Percentiles rank a stretch among this genome's conserved stretches.
These are phyloP conservation scores for Barnardius zonarius DNA, from an alignment of 2,113 vertebrate species.

Conservation along the genomic window DNA sequence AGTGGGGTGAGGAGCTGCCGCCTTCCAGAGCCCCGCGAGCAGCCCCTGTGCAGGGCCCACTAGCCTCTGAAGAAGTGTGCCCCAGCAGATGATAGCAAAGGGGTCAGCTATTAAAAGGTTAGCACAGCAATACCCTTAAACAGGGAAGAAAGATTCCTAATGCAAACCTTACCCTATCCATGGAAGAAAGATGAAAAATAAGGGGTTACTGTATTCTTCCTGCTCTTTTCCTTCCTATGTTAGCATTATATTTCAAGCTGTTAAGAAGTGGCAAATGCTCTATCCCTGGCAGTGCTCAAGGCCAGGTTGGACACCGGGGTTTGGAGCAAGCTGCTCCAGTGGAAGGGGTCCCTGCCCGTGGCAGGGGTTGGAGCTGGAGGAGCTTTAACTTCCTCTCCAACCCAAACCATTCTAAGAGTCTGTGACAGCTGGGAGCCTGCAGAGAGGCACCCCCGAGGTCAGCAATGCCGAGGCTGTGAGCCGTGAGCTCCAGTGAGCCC, in stretches of 20 bases:
- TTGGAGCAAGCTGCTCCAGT: neutral
- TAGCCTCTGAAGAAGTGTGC: neutral
- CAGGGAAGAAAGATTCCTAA: neutral
- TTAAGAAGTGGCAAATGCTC: neutral
- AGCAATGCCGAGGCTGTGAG: neutral
- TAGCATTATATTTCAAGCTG: neutral
- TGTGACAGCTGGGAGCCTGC: neutral
- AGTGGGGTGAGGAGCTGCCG: neutral
- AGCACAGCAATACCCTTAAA: neutral
- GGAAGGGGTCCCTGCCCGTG: neutral
- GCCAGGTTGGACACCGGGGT: neutral
- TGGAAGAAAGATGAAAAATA: neutral
- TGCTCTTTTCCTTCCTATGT: neutral
- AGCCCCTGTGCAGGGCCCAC: accelerated
- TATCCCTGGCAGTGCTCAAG: neutral
- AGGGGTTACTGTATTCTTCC: neutral
- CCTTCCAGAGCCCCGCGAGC: neutral
- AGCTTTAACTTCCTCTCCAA: neutral
- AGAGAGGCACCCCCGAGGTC: neutral
- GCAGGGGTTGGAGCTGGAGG: neutral
- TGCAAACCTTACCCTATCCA: neutral
- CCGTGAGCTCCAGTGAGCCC: neutral
- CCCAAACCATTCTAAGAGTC: neutral
- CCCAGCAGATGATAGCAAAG: neutral
- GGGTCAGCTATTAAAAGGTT: neutral